These are phyloP conservation scores for Panulirus ornatus DNA, from an alignment of 1,140 invertebrate genomes.

Conservation along the genomic window DNA sequence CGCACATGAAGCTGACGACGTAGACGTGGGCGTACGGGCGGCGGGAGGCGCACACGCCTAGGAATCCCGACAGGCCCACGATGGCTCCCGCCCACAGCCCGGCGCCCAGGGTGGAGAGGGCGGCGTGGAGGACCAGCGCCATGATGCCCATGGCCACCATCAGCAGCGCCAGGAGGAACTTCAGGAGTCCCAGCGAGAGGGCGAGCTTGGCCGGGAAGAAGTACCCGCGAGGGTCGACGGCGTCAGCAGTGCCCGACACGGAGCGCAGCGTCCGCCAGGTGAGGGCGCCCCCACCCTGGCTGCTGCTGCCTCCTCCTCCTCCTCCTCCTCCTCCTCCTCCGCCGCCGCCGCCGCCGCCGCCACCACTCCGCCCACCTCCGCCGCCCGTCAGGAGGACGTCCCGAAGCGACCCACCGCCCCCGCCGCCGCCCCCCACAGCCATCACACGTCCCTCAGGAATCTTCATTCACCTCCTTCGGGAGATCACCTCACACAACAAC, in stretches of 20 bases:
- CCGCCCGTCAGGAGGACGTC: slow-evolving; percentile 17
- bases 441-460: too few relatives aligned
- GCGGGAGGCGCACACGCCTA: slow-evolving; percentile 74
- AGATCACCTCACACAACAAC: too few relatives aligned
- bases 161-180: slow-evolving; percentile 72
- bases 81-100: slow-evolving; percentile 75
- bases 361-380: not conserved
- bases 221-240: slow-evolving; percentile 68
- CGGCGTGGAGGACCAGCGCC: slow-evolving; percentile 71
- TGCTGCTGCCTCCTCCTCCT: slow-evolving; percentile 30
- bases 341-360: not conserved
- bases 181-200: slow-evolving; percentile 73
- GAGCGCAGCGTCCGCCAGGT: slow-evolving; percentile 66
- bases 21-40: slow-evolving; percentile 64
- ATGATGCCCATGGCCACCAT: slow-evolving; percentile 72
- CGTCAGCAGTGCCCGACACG: slow-evolving; percentile 54
- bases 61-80: slow-evolving; percentile 72
- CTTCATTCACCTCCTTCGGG: too few relatives aligned
- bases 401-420: slow-evolving; percentile 33
- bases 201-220: slow-evolving; percentile 75
- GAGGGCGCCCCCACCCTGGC: slow-evolving; percentile 13
- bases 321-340: slow-evolving; percentile 22
- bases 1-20: slow-evolving; percentile 73
- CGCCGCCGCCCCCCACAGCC: too few relatives aligned
- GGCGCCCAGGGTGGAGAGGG: slow-evolving; percentile 72